These are phyloP conservation scores for Eilema sororculum DNA, from an alignment of 2,888 invertebrate species.

Conservation along the genomic window DNA sequence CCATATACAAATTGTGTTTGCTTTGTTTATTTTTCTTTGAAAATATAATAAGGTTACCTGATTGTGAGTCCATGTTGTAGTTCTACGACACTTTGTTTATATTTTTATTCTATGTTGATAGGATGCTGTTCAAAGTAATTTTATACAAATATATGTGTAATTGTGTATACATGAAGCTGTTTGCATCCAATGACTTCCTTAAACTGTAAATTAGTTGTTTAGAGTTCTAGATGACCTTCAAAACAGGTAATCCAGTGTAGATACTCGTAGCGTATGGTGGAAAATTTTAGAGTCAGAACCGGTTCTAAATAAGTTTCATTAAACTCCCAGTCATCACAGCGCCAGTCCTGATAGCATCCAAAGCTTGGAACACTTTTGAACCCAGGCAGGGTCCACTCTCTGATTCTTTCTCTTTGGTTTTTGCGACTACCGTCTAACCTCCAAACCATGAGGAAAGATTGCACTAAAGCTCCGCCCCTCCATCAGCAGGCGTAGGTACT, in stretches of 20 bases:
- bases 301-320: background rate
- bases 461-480: too few relatives aligned
- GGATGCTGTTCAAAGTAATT: slow-evolving; percentile 4
- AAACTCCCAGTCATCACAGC: too few relatives aligned
- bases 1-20: too few relatives aligned
- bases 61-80: background rate
- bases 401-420: too few relatives aligned
- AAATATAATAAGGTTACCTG: too few relatives aligned
- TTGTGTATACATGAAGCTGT: slow-evolving; percentile 2
- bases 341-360: too few relatives aligned
- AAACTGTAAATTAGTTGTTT: slow-evolving; percentile 6
- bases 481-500: too few relatives aligned
- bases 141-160: slow-evolving; percentile 4
- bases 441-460: too few relatives aligned
- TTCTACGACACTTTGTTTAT: background rate
- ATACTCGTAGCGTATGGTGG: background rate
- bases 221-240: background rate
- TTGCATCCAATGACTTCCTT: slow-evolving; percentile 10
- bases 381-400: too few relatives aligned
- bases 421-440: too few relatives aligned
- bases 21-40: too few relatives aligned
- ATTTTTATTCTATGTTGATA: background rate
- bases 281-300: background rate
- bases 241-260: background rate
- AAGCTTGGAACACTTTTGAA: too few relatives aligned